Evolutionary conservation across 2,888 invertebrate species (phyloP).

Genomic region (Mythimna albipuncta): DNA sequence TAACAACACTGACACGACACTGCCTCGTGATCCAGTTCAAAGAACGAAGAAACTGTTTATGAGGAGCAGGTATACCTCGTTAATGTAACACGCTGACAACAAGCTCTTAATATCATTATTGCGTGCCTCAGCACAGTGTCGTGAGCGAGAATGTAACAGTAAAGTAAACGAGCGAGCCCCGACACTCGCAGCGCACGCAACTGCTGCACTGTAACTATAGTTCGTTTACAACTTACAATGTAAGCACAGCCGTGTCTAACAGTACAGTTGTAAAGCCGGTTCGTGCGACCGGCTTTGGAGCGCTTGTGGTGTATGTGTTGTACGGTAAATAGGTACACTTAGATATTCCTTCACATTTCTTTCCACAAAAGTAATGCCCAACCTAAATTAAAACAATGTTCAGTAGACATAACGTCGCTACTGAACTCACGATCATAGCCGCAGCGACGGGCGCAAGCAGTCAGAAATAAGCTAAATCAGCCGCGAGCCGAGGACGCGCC

Average conservation of each 20-base stretch:
- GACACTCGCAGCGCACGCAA: not conserved
- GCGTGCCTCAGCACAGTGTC: not conserved
- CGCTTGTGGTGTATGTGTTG: not conserved
- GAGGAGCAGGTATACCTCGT: not conserved
- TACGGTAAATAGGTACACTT: not conserved
- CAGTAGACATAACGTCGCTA: not conserved
- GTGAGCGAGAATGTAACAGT: not conserved
- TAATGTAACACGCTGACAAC: not conserved
- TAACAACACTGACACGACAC: no score
- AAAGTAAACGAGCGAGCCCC: not conserved
- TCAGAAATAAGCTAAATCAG: constrained; percentile 34
- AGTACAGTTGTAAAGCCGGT: no score
- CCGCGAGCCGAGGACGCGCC: constrained; percentile 34
- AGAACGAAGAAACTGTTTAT: no score
- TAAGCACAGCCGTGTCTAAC: no score
- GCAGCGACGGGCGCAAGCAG: not conserved
- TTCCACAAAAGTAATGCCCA: not conserved
- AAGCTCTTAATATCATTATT: not conserved
- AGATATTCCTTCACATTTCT: not conserved
- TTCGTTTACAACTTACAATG: no score
- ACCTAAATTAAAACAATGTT: not conserved
- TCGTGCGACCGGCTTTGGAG: no score
- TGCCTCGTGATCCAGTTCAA: no score
- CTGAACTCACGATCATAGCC: not conserved
- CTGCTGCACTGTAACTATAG: not conserved